Evolutionary conservation across 2,113 vertebrate genomes (phyloP).

Genomic region (Psammodynastes pulverulentus): DNA sequence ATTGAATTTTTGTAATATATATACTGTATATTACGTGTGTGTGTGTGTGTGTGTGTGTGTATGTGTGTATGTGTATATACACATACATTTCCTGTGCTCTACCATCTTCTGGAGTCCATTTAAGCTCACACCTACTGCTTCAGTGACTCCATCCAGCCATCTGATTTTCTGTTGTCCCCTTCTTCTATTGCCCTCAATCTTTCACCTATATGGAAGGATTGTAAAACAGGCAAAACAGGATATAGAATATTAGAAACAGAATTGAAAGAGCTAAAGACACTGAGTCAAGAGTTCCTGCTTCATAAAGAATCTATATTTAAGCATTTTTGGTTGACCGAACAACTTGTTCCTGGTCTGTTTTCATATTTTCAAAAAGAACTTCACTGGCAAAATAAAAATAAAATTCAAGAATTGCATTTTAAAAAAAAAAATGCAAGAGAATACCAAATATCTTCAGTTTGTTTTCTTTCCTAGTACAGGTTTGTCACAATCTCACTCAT

Average conservation of each 20-base stretch:
- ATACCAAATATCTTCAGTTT: background rate
- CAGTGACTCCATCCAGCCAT: too few species aligned
- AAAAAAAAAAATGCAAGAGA: background rate
- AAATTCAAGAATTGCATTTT: background rate
- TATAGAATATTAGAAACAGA: background rate
- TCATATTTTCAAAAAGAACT: background rate
- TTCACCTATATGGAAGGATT: too few species aligned
- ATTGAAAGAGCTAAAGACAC: background rate
- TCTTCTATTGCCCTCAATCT: too few species aligned
- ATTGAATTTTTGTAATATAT: background rate
- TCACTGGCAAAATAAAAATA: background rate
- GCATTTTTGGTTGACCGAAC: background rate
- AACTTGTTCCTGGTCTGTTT: background rate
- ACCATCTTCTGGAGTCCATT: too few species aligned
- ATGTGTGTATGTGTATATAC: too few species aligned
- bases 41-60: too few species aligned
- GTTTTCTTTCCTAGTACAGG: background rate
- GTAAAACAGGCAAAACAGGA: background rate
- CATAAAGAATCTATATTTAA: background rate
- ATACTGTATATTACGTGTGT: too few species aligned
- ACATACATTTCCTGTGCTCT: too few species aligned
- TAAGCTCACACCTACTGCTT: too few species aligned
- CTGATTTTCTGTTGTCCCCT: too few species aligned
- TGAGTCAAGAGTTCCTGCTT: background rate
- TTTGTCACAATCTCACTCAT: background rate